Percentiles rank a stretch among this genome's conserved stretches.
phyloP scores from a whole-genome alignment of 2,113 vertebrate species.

The Notechis scutatus region DNA sequence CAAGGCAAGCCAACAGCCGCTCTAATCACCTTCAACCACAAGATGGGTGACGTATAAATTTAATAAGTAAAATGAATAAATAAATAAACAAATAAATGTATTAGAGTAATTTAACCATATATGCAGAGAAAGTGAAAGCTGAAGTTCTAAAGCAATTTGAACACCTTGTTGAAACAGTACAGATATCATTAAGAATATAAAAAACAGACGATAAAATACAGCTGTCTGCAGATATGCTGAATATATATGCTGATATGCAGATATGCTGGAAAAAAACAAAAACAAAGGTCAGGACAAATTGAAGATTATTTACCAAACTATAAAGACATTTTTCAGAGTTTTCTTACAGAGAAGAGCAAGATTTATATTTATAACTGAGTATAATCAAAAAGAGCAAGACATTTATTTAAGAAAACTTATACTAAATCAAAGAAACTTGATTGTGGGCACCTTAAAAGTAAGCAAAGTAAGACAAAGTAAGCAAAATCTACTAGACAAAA shows the following conservation, averaged over 20 bases:
- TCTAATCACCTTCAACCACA: too few relatives aligned
- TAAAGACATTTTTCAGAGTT: neutral
- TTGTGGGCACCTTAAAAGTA: neutral
- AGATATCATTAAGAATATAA: neutral
- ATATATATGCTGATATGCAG: neutral
- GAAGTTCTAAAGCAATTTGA: neutral
- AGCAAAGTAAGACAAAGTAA: neutral
- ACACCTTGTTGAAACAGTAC: neutral
- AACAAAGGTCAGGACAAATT: neutral
- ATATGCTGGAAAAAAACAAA: too few relatives aligned
- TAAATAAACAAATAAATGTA: neutral
- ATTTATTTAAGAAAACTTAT: neutral
- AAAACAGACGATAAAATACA: neutral
- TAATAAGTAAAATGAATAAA: too few relatives aligned
- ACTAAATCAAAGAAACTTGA: neutral
- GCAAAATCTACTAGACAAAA: neutral
- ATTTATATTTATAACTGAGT: neutral
- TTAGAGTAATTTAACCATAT: neutral
- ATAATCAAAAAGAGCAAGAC: neutral
- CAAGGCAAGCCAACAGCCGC: neutral
- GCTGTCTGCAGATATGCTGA: neutral
- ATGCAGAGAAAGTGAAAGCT: neutral
- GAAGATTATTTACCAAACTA: neutral
- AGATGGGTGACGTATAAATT: too few relatives aligned
- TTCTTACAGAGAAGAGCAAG: neutral